Evolutionary conservation across 2,888 invertebrate species (phyloP).

Genomic region (Pimpla rufipes): DNA sequence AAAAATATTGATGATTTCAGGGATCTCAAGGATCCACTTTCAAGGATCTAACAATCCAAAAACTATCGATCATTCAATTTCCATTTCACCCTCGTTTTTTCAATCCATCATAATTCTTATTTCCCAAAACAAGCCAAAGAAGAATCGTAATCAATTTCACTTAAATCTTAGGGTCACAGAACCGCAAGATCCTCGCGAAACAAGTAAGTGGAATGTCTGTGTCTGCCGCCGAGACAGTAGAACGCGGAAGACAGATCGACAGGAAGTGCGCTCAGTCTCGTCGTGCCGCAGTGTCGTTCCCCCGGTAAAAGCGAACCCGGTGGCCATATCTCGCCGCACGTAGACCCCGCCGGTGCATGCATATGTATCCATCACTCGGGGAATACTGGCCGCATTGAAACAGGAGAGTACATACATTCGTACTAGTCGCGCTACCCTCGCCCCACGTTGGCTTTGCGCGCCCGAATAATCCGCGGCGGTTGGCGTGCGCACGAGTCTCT

Average conservation of each 20-base stretch:
- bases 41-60: too few relatives aligned
- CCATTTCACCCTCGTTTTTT: too few relatives aligned
- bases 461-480: conserved; percentile 19
- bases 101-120: too few relatives aligned
- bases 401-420: neutral
- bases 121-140: neutral
- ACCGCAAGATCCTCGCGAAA: neutral
- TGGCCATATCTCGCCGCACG: neutral
- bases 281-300: conserved; percentile 3
- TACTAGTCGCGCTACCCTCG: neutral
- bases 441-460: neutral
- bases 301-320: neutral
- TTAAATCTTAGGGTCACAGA: too few relatives aligned
- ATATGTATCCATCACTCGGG: conserved; percentile 11
- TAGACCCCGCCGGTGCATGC: neutral
- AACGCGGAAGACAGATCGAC: conserved; percentile 76
- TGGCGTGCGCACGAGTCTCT: conserved; percentile 12
- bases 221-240: conserved; percentile 64
- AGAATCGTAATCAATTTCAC: neutral
- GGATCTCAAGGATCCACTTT: too few relatives aligned
- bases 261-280: conserved; percentile 71
- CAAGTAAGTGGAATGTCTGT: conserved; percentile 53
- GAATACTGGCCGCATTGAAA: conserved; percentile 15
- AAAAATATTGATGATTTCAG: too few relatives aligned
- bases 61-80: too few relatives aligned